Base-by-base conservation (phyloP, 1,140 invertebrate genomes). In the Drosophila sp. region DNA sequence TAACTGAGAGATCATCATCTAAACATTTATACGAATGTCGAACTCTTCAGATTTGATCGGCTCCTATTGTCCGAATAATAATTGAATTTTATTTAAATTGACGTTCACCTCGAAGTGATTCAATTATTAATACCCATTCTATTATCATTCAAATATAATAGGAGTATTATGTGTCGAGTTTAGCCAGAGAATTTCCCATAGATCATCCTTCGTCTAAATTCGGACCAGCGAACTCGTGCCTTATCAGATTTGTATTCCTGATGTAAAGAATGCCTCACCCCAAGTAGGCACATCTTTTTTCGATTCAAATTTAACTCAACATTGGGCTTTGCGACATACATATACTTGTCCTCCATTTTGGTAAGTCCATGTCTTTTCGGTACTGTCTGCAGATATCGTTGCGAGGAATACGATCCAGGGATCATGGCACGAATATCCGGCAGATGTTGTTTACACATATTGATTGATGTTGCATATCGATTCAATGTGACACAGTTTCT, bases 151-250 rank as follows among this genome's bases (percentile, higher is more conserved):
- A 6, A 27, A 32, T 5, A 25, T 9, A 9, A 54, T 9, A 36
- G 9, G 21, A 8, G 21, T n/a, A 6, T 11, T 25, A 2, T 8
- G 14, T 2, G 14, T 8, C 29, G 7, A 13, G 8, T 40, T 27
- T 48, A 72, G 1, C 46, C 7, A 2, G 4, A 25, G 4, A 53
- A 65, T 3, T 27, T 8, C 9, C 70, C 63, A 38, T 18, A 51
- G 18, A 72, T 40, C 48, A 67, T 45, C 7, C 8, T 51, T 0
- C 46, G 36, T 1, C 70, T 67, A 11, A 66, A 72, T n/a, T 53
- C 21, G 8, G 54, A 18, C 70, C 70, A 72, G 0, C 48, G 46
- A 29, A 8, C 7, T 32, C 34, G 43, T 11, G 34, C 61, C 9
- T 27, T 13, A 7, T 21, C 4, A 0, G 25, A 25, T 5, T 4